These are phyloP conservation scores for Symphodus melops DNA, from an alignment of 2,113 vertebrate species.

Conservation along the genomic window DNA sequence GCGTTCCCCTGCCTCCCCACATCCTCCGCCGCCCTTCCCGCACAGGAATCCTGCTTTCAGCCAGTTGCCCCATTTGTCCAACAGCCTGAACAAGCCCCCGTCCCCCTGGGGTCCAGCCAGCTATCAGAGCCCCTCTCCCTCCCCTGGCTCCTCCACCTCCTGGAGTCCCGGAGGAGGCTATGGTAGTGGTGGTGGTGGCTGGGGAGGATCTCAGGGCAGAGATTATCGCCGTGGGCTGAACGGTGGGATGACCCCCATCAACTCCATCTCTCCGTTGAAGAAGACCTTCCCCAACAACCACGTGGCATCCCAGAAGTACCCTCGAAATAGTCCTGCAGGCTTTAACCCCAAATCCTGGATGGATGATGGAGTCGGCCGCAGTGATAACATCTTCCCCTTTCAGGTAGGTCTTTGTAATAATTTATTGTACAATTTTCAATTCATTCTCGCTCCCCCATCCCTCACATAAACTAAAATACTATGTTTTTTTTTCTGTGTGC, in stretches of 20 bases:
- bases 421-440: neutral
- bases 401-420: constrained; percentile 86
- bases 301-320: constrained; percentile 96
- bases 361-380: constrained; percentile 94
- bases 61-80: constrained; percentile 97
- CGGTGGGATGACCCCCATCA: constrained; percentile 95
- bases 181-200: constrained; percentile 89
- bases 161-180: constrained; percentile 97
- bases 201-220: constrained; percentile 96
- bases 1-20: constrained; percentile 96
- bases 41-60: constrained; percentile 96
- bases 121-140: constrained; percentile 98
- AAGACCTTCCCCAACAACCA: constrained; percentile 99
- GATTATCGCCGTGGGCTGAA: constrained; percentile 96
- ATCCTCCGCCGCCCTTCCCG: constrained; percentile 94
- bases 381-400: constrained; percentile 98
- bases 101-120: constrained; percentile 95
- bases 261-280: constrained; percentile 98
- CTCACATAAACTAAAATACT: neutral
- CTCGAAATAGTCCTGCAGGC: constrained; percentile 90
- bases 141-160: constrained; percentile 92
- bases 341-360: constrained; percentile 99
- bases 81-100: constrained; percentile 97
- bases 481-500: neutral
- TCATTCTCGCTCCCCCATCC: neutral